Evolutionary conservation across 2,888 invertebrate species (phyloP), one percentile per base, ranked within the genome.

Genomic region (Temnothorax ravouxi): DNA sequence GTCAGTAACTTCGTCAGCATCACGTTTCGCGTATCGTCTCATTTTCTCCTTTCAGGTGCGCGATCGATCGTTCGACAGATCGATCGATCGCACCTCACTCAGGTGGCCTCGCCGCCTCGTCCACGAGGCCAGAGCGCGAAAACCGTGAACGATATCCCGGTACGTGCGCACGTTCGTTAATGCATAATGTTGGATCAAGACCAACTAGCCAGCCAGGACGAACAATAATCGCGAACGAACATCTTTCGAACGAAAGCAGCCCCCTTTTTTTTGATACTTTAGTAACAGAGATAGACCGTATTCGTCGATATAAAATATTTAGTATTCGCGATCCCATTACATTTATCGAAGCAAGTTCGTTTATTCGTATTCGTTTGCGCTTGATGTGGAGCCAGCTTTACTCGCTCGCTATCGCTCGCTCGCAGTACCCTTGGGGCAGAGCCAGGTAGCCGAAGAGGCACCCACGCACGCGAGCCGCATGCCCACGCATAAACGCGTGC

Each of bases 401-500:
- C 41, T 25, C 72, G 59, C 56, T 72, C 50, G 86, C 83, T n/a
- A n/a, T 86, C 74, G 66, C 79, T 25, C 72, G 59, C 83, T 86
- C 74, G 66, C 79, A 62, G 71, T 91, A 90, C 90, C 91, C 91
- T 92, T 92, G 91, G 90, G 91, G 85, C 87, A 90, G 88, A 89
- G 91, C 91, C 91, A 92, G 92, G 91, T 90, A 91, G 88, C 87
- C 84, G 85, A 85, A 86, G 87, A 91, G 81, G 91, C 91, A 89
- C 91, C 90, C 89, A 92, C 76, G 76, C 76, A 52, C 91, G 89
- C 91, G 81, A 76, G 77, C 67, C 56, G 79, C 76, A 83, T 90
- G 81, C 87, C 90, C 90, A 90, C 86, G 88, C 87, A 80, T 85
- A 79, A 81, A 72, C 71, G 85, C 75, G 83, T 75, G 87, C 80